These are phyloP conservation scores for Drosophila setosimentum DNA, from an alignment of 2,888 invertebrate genomes.

Conservation along the genomic window DNA sequence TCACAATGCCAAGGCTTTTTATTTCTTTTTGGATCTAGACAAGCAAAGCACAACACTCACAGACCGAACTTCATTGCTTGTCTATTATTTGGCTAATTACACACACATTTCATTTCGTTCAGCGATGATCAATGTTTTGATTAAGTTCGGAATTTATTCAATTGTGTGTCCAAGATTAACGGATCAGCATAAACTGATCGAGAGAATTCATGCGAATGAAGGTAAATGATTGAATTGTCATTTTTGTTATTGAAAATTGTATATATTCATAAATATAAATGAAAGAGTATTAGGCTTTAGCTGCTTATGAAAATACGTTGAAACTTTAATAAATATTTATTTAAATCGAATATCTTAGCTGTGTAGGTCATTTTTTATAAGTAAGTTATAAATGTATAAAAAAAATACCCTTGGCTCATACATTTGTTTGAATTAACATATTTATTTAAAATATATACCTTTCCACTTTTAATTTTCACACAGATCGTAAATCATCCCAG, in stretches of 20 bases:
- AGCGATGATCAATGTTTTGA: conserved; percentile 53
- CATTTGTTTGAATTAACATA: neutral
- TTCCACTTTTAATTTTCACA: neutral
- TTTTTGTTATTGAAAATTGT: neutral
- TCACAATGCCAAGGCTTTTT: conserved; percentile 74
- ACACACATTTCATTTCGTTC: conserved; percentile 56
- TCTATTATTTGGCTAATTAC: conserved; percentile 70
- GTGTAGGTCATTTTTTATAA: neutral
- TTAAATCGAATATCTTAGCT: too few species aligned
- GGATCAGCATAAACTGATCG: conserved; percentile 23
- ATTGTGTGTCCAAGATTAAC: conserved; percentile 23
- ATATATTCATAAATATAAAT: neutral
- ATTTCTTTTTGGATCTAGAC: conserved; percentile 14
- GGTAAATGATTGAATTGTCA: conserved; percentile 2
- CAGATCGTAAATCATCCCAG: neutral
- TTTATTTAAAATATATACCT: neutral
- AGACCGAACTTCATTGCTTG: conserved; percentile 45
- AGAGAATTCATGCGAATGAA: conserved; percentile 7
- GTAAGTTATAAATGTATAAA: neutral
- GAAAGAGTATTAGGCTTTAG: neutral
- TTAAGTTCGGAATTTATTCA: conserved; percentile 45
- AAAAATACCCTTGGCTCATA: neutral
- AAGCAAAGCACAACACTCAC: conserved; percentile 1
- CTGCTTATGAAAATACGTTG: neutral
- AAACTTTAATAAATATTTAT: neutral